Evolutionary conservation across 2,888 invertebrate species (phyloP).

Genomic region (Odontocerum albicorne): DNA sequence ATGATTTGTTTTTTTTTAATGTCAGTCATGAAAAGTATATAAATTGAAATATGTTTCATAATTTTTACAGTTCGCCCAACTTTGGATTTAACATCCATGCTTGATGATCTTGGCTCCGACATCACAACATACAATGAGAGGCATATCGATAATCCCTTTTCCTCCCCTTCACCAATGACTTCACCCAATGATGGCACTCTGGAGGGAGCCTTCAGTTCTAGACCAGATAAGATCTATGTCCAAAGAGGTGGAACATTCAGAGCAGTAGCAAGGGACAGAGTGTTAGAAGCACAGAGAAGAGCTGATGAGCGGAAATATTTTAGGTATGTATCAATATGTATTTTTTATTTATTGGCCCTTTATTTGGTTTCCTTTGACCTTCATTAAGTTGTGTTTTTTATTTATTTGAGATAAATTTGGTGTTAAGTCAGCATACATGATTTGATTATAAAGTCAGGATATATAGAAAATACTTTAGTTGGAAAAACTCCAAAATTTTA

Average conservation of each 20-base stretch:
- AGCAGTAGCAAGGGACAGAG: slow-evolving; percentile 53
- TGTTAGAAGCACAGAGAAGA: slow-evolving; percentile 50
- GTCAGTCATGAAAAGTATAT: too few relatives aligned
- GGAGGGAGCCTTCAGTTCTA: slow-evolving; percentile 46
- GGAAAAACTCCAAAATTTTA: too few relatives aligned
- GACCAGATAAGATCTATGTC: slow-evolving; percentile 53
- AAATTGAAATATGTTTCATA: not conserved
- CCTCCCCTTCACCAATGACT: slow-evolving; percentile 55
- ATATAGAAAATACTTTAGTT: too few relatives aligned
- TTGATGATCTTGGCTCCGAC: slow-evolving; percentile 49
- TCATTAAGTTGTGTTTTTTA: too few relatives aligned
- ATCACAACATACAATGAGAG: slow-evolving; percentile 50
- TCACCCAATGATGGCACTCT: slow-evolving; percentile 53
- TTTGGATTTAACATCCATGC: slow-evolving; percentile 51
- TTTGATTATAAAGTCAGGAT: too few relatives aligned
- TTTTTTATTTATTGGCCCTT: too few relatives aligned
- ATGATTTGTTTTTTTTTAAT: too few relatives aligned
- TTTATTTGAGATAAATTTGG: too few relatives aligned
- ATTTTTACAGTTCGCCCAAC: slow-evolving; percentile 48
- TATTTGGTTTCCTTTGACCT: too few relatives aligned
- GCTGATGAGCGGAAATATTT: slow-evolving; percentile 53
- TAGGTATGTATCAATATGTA: slow-evolving; percentile 43
- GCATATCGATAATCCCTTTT: slow-evolving; percentile 57
- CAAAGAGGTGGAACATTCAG: slow-evolving; percentile 56
- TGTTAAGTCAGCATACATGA: too few relatives aligned